Base-by-base conservation (phyloP, 2,797 vertebrate species). In the Smutsia gigantea region DNA sequence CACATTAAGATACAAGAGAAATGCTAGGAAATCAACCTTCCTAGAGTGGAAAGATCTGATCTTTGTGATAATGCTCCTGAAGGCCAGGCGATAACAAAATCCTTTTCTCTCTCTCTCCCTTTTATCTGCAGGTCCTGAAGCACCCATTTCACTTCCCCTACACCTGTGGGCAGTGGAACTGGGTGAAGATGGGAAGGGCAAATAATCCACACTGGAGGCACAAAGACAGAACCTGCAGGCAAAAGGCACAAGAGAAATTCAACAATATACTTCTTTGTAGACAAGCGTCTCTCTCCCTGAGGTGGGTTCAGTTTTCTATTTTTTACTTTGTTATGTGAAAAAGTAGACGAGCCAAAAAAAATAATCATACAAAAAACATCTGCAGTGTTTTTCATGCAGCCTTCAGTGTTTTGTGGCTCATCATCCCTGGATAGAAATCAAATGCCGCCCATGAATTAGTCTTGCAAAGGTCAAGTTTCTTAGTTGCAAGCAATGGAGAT, bases 401-500 rank as follows among this genome's bases (percentile, higher is more conserved):
- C 14, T 25, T 90, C 15, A 27, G 4, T 53, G 51, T 79, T 84
- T 39, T 66, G 29, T 93, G 64, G 37, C 21, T 78, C 51, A 18
- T 27, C 61, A 18, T 69, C 63, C 68, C 72, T 68, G 57, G 64
- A 93, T 19, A 66, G 61, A 87, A 94, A 92, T 69, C n/a, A 85
- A 89, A 63, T 69, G 25, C 42, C 89, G 63, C 25, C n/a, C n/a
- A n/a, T 77, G 49, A 86, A 78, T 93, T 46, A 49, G 64, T 90
- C 64, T 79, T 55, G 1, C 64, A 85, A 97, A 93, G 72, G 55
- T 78, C 77, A 88, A 94, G 42, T 42, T n/a, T 96, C 78, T 51
- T n/a, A 61, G 78, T 29, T 69, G 34, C 4, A 88, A 93, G 29
- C 25, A 66, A 53, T 31, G 55, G 34, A 94, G 34, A 91, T n/a